These are phyloP conservation scores for Sceloporus tristichus DNA, from an alignment of 2,113 vertebrate species.

Conservation along the genomic window DNA sequence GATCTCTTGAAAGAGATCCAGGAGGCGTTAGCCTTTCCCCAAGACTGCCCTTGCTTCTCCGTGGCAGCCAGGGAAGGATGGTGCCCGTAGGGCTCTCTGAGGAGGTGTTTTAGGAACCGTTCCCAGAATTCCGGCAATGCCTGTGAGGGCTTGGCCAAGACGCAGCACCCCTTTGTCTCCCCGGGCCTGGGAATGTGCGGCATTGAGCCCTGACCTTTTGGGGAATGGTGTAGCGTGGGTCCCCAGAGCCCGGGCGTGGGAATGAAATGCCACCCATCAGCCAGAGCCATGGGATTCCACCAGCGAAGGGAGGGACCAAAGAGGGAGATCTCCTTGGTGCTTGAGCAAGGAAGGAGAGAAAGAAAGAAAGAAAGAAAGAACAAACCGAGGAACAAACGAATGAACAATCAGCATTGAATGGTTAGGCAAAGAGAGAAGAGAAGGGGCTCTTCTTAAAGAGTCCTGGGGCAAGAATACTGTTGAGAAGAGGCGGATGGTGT, in stretches of 20 bases:
- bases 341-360: neutral
- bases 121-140: conserved; percentile 35
- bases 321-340: neutral
- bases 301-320: neutral
- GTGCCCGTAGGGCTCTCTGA: neutral
- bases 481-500: neutral
- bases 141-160: neutral
- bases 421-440: neutral
- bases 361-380: neutral
- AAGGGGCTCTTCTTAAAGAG: neutral
- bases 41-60: neutral
- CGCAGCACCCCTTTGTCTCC: conserved; percentile 10
- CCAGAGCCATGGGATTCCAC: neutral
- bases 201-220: neutral
- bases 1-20: neutral
- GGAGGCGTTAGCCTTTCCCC: neutral
- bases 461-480: neutral
- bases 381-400: too few species aligned
- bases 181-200: conserved; percentile 20
- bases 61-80: too few species aligned
- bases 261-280: neutral
- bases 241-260: conserved; percentile 9
- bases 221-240: conserved; percentile 21
- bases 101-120: neutral
- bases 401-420: too few species aligned